Conservation (phyloP, 2,113 vertebrate species). For the Onychorhynchus coronatus region DNA sequence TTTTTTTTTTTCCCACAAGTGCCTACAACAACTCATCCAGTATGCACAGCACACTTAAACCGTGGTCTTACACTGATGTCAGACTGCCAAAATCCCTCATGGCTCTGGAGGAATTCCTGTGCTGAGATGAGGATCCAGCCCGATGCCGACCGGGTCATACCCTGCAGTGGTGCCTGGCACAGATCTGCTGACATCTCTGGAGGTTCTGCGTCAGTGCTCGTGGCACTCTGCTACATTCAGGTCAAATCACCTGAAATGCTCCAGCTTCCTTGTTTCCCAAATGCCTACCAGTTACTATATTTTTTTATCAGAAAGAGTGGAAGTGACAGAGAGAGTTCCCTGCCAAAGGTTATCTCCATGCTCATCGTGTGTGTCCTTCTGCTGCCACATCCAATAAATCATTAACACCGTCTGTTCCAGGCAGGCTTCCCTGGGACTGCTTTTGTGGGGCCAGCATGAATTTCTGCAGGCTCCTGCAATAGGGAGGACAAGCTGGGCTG, state of each 20-base stretch:
- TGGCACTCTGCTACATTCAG: constrained; percentile 26
- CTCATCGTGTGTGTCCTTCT: constrained; percentile 33
- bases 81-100: not conserved
- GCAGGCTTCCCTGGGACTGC: not conserved
- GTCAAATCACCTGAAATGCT: constrained; percentile 63
- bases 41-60: constrained; percentile 41
- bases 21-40: constrained; percentile 45
- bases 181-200: not conserved
- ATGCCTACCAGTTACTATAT: constrained; percentile 47
- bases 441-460: not conserved
- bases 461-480: not conserved
- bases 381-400: not conserved
- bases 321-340: constrained; percentile 35
- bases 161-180: not conserved
- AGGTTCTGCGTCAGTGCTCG: not conserved
- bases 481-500: not conserved
- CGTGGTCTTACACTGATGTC: not conserved
- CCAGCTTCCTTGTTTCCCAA: constrained; percentile 42
- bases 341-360: constrained; percentile 63
- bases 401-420: not conserved
- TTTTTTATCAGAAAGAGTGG: constrained; percentile 55
- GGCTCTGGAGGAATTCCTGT: constrained; percentile 15
- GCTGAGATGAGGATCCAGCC: not conserved
- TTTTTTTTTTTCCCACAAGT: not conserved
- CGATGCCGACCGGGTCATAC: not conserved